Evolutionary conservation across 1,140 invertebrate genomes (phyloP).

Genomic region (Adoxophyes honmai): DNA sequence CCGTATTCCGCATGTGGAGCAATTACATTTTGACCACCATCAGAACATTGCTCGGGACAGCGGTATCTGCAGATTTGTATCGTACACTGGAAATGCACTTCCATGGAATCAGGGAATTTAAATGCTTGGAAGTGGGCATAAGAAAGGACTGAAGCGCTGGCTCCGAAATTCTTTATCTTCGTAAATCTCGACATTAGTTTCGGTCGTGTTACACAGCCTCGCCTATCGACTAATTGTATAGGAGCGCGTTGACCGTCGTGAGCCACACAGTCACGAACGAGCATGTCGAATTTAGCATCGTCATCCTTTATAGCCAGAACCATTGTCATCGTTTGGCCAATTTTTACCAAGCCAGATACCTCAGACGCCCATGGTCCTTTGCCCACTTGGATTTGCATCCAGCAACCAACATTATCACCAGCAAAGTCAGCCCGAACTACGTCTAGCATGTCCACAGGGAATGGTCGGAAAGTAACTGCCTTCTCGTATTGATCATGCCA

Average conservation of each 20-base stretch:
- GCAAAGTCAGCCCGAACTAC: slow-evolving; percentile 95
- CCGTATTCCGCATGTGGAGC: slow-evolving; percentile 83
- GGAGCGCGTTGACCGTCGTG: slow-evolving; percentile 95
- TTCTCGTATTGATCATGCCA: slow-evolving; percentile 98
- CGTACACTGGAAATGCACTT: slow-evolving; percentile 97
- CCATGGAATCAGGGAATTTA: slow-evolving; percentile 97
- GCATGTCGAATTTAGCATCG: slow-evolving; percentile 97
- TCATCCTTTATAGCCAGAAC: slow-evolving; percentile 97
- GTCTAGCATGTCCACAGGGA: slow-evolving; percentile 97
- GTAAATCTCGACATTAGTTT: slow-evolving; percentile 96
- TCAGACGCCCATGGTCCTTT: slow-evolving; percentile 97
- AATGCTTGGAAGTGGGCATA: slow-evolving; percentile 97
- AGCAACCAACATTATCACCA: slow-evolving; percentile 96
- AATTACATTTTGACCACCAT: slow-evolving; percentile 71
- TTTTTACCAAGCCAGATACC: slow-evolving; percentile 95
- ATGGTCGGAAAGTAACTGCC: slow-evolving; percentile 94
- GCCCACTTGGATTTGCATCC: slow-evolving; percentile 96
- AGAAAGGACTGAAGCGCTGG: slow-evolving; percentile 92
- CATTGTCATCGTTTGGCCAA: slow-evolving; percentile 98
- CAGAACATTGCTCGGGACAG: slow-evolving; percentile 93
- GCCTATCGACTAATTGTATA: slow-evolving; percentile 96
- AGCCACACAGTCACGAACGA: slow-evolving; percentile 95
- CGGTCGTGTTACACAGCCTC: slow-evolving; percentile 93
- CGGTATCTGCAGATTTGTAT: slow-evolving; percentile 96
- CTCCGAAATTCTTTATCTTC: slow-evolving; percentile 97